These are phyloP conservation scores for Aromia moschata DNA, from an alignment of 2,888 invertebrate genomes.

Conservation along the genomic window DNA sequence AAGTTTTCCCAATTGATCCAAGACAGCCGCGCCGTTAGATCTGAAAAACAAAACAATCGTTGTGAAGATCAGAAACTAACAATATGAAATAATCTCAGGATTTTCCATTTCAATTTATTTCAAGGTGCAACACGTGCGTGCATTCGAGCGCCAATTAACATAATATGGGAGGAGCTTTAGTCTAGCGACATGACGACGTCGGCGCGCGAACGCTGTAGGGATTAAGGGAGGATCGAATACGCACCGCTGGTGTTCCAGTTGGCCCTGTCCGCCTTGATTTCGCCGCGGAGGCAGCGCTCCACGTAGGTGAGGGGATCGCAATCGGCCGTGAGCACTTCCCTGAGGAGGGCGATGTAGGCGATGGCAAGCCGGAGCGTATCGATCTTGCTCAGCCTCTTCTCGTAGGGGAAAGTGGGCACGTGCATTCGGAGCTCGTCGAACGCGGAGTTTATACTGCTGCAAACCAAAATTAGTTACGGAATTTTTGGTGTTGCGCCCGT, in stretches of 20 bases:
- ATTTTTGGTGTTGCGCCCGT: background rate
- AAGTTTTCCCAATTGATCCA: slow-evolving; percentile 99
- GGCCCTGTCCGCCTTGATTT: slow-evolving; percentile 87
- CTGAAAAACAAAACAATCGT: slow-evolving; percentile 64
- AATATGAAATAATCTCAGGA: too few relatives aligned
- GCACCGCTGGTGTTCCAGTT: slow-evolving; percentile 98
- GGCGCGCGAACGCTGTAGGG: too few relatives aligned
- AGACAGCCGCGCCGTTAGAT: slow-evolving; percentile 93
- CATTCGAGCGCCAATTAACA: too few relatives aligned
- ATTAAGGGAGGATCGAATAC: too few relatives aligned
- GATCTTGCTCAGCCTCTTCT: slow-evolving; percentile 97
- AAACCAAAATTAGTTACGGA: slow-evolving; percentile 51
- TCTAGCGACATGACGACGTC: too few relatives aligned
- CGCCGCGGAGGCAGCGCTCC: slow-evolving; percentile 89
- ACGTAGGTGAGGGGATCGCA: slow-evolving; percentile 94
- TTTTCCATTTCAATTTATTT: too few relatives aligned
- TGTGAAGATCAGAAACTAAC: too few relatives aligned
- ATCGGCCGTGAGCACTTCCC: slow-evolving; percentile 88
- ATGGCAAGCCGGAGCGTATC: slow-evolving; percentile 97
- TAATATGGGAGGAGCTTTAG: too few relatives aligned
- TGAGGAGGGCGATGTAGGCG: slow-evolving; percentile 93
- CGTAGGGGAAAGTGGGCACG: slow-evolving; percentile 99
- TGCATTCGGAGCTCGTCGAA: slow-evolving; percentile 97
- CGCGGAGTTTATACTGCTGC: slow-evolving; percentile 97
- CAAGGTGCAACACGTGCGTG: too few relatives aligned